Percentiles rank a stretch among this genome's conserved stretches.
phyloP scores from a whole-genome alignment of 2,113 vertebrate species.

The Rhinoptilus africanus region DNA sequence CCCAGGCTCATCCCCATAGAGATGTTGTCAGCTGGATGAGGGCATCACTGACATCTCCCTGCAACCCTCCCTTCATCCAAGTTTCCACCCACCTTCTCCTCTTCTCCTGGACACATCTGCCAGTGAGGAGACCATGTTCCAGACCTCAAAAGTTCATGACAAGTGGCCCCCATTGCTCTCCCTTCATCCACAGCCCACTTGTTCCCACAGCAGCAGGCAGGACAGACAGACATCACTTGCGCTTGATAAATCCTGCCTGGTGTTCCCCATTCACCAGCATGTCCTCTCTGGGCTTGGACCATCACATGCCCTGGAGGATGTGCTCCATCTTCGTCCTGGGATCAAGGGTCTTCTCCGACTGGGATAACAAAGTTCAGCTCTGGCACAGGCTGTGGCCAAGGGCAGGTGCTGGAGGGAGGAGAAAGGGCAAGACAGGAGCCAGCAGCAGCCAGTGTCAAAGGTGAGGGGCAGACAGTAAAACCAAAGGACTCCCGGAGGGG shows the following conservation, averaged over 20 bases:
- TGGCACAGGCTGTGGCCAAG: background rate
- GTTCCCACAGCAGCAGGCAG: background rate
- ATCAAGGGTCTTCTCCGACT: accelerated
- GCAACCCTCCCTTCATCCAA: background rate
- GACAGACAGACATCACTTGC: background rate
- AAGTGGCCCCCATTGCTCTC: background rate
- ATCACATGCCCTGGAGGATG: background rate
- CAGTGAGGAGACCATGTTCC: background rate
- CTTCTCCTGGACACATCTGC: background rate
- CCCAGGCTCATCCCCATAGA: background rate
- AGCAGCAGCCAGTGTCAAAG: background rate
- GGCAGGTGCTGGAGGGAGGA: background rate
- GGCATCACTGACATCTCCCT: accelerated
- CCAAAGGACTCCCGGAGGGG: too few species aligned
- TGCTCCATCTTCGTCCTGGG: background rate
- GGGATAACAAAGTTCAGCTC: background rate
- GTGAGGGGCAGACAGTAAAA: background rate
- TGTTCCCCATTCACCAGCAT: too few species aligned
- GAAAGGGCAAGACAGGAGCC: background rate
- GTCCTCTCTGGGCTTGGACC: background rate
- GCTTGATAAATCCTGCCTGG: background rate
- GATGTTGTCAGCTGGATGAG: accelerated
- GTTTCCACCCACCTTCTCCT: background rate
- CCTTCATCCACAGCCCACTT: background rate
- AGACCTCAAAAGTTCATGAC: background rate